Conservation (phyloP, 2,888 invertebrate genomes). For the Spisula subtruncata region DNA sequence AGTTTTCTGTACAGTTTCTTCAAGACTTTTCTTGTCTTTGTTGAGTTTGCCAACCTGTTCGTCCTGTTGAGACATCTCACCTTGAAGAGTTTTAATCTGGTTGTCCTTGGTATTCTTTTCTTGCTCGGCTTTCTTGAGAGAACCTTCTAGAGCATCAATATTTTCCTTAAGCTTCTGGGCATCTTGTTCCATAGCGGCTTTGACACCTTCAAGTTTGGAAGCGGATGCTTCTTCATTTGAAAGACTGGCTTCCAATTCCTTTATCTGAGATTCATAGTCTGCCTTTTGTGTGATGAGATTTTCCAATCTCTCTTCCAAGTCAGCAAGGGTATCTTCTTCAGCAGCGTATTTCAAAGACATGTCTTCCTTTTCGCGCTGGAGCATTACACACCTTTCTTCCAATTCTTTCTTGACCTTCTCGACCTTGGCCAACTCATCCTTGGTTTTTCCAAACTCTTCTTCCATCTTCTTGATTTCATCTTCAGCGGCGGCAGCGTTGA, state of each 20-base stretch:
- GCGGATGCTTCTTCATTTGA: slow-evolving; percentile 99
- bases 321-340: slow-evolving; percentile 96
- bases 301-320: slow-evolving; percentile 96
- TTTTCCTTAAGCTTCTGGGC: slow-evolving; percentile 98
- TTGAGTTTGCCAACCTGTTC: slow-evolving; percentile 99
- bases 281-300: slow-evolving; percentile 98
- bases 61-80: slow-evolving; percentile 99
- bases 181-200: slow-evolving; percentile 99
- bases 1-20: slow-evolving; percentile 90
- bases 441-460: slow-evolving; percentile 98
- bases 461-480: slow-evolving; percentile 99
- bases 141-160: slow-evolving; percentile 97
- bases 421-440: slow-evolving; percentile 97
- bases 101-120: slow-evolving; percentile 93
- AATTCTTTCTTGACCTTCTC: slow-evolving; percentile 98
- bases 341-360: slow-evolving; percentile 95
- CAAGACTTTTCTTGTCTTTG: slow-evolving; percentile 99
- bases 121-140: slow-evolving; percentile 89
- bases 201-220: slow-evolving; percentile 96
- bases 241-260: slow-evolving; percentile 98
- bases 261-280: slow-evolving; percentile 97
- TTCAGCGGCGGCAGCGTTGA: slow-evolving; percentile 99
- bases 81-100: slow-evolving; percentile 94
- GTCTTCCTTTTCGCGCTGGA: slow-evolving; percentile 97
- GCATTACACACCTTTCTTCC: slow-evolving; percentile 96